These are phyloP conservation scores for Anagyrus pseudococci DNA, from an alignment of 2,888 invertebrate species.

Conservation along the genomic window DNA sequence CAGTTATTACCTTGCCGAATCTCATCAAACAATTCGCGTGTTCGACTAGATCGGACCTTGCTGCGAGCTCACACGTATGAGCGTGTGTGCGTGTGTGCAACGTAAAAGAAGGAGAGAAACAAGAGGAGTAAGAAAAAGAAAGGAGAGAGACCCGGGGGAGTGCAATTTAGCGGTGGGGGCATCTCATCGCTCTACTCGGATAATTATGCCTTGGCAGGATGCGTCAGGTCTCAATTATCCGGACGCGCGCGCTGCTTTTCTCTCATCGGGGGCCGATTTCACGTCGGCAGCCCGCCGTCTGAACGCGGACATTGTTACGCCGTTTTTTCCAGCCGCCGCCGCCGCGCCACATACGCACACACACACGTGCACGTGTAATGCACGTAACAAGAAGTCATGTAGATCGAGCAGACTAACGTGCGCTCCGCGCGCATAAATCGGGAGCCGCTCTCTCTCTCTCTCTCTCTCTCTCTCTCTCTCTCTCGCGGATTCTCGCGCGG, in stretches of 20 bases:
- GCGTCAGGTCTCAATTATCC: constrained; percentile 36
- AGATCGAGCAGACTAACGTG: too few species aligned
- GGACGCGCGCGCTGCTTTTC: constrained; percentile 15
- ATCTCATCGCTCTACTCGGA: constrained; percentile 22
- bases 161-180: constrained; percentile 15
- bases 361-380: too few species aligned
- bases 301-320: constrained; percentile 33
- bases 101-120: too few species aligned
- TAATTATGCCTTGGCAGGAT: constrained; percentile 33
- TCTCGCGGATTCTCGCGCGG: constrained; percentile 9
- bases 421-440: constrained; percentile 22
- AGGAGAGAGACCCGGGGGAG: constrained; percentile 8
- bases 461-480: too few species aligned
- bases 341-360: background rate
- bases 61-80: too few species aligned
- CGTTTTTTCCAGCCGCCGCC: constrained; percentile 3
- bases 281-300: constrained; percentile 1
- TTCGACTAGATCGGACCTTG: too few species aligned
- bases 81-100: too few species aligned
- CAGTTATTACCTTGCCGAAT: too few species aligned
- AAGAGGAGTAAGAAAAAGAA: background rate
- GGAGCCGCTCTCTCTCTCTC: constrained; percentile 2
- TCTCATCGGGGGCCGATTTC: constrained; percentile 33
- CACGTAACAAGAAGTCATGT: too few species aligned
- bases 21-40: too few species aligned